Evolutionary conservation across 2,113 vertebrate species (phyloP).

Genomic region (Oxyruncus cristatus): DNA sequence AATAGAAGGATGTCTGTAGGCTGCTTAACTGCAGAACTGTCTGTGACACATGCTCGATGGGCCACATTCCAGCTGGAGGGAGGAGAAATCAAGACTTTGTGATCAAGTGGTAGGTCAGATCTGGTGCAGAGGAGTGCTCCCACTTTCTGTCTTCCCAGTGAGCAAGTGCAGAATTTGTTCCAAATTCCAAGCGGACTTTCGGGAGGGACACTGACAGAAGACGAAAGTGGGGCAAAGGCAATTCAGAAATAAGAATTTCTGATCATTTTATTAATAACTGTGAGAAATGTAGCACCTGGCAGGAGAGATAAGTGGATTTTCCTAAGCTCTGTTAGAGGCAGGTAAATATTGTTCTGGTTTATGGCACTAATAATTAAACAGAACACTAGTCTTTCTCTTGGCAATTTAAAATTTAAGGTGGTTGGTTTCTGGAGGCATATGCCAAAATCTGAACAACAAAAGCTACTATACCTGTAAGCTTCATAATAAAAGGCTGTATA

Average conservation of each 20-base stretch:
- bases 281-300: slow-evolving; percentile 76
- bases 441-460: background rate
- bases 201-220: background rate
- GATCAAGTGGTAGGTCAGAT: background rate
- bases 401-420: slow-evolving; percentile 2
- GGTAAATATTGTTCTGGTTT: slow-evolving; percentile 72
- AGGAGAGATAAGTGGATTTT: slow-evolving; percentile 67
- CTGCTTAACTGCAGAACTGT: background rate
- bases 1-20: background rate
- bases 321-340: slow-evolving; percentile 41
- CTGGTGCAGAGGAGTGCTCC: background rate
- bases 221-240: background rate
- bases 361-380: slow-evolving; percentile 77
- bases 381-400: slow-evolving; percentile 6
- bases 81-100: background rate
- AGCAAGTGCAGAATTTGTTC: background rate
- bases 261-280: slow-evolving; percentile 51
- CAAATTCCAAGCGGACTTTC: background rate
- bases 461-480: background rate
- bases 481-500: background rate
- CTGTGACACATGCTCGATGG: rapidly evolving
- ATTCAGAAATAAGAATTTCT: slow-evolving; percentile 40
- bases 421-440: background rate
- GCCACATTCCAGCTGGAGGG: background rate
- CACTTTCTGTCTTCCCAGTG: background rate